A percentile compares a stretch with the other conserved stretches of the same genome.
Evolutionary conservation across 2,797 vertebrate species (phyloP).

Genomic region (Esox lucius): DNA sequence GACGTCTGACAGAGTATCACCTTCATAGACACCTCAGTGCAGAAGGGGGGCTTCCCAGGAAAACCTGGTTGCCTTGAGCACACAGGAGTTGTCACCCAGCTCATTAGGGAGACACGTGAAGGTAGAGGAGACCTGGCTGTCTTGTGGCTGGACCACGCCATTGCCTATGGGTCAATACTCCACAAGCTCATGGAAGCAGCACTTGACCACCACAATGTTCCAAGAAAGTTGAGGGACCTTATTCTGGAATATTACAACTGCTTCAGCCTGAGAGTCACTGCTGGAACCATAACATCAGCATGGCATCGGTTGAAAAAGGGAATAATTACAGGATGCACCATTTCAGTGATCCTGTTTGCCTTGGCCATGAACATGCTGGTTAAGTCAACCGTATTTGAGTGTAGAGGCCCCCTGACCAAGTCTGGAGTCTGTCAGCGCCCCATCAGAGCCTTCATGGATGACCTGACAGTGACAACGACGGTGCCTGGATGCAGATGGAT

Average conservation of each 20-base stretch:
- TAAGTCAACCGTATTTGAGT: not conserved
- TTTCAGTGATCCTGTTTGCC: too few species aligned
- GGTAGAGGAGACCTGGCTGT: not conserved
- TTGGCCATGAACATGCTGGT: too few species aligned
- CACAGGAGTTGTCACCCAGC: constrained; percentile 7
- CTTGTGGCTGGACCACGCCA: constrained; percentile 5
- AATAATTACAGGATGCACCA: constrained; percentile 1
- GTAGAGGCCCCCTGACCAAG: not conserved
- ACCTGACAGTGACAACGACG: constrained; percentile 15
- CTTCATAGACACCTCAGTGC: constrained; percentile 9
- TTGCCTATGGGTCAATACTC: constrained; percentile 10
- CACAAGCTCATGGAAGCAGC: not conserved
- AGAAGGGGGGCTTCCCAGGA: constrained; percentile 8
- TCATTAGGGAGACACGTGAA: constrained; percentile 10
- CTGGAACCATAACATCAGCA: not conserved
- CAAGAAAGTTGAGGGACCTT: not conserved
- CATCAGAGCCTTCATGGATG: constrained; percentile 22
- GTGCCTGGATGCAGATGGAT: too few species aligned
- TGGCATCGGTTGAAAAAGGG: constrained; percentile 4
- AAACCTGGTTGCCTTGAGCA: constrained; percentile 12
- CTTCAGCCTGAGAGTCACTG: not conserved
- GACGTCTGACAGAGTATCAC: not conserved
- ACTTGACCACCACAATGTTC: not conserved
- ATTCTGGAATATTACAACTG: not conserved
- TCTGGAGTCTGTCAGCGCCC: not conserved